phyloP scores from a whole-genome alignment of 1,140 invertebrate species.

The Elymnias hypermnestra region DNA sequence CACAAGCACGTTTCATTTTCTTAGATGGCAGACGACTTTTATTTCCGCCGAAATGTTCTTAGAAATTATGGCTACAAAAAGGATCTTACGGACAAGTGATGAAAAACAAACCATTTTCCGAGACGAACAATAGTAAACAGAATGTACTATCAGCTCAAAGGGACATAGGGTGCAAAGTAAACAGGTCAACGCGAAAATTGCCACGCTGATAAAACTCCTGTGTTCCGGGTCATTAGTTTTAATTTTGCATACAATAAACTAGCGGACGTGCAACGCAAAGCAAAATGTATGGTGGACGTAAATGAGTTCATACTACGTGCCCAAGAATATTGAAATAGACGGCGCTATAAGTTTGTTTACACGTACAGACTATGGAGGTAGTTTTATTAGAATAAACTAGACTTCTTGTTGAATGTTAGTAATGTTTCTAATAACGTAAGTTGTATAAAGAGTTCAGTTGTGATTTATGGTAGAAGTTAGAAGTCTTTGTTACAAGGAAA shows the following conservation, averaged over 20 bases:
- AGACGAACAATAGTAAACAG: slow-evolving; percentile 26
- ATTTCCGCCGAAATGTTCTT: slow-evolving; percentile 6
- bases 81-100: slow-evolving; percentile 11
- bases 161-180: slow-evolving; percentile 40
- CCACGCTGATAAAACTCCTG: slow-evolving; percentile 40
- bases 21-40: slow-evolving; percentile 6
- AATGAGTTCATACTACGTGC: slow-evolving; percentile 40
- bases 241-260: slow-evolving; percentile 40
- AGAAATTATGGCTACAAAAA: slow-evolving; percentile 10
- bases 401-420: slow-evolving; percentile 17
- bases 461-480: background rate
- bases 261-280: slow-evolving; percentile 39
- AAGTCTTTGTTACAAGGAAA: background rate
- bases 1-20: slow-evolving; percentile 4
- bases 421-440: slow-evolving; percentile 11
- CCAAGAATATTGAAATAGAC: slow-evolving; percentile 38
- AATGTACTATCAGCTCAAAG: slow-evolving; percentile 31
- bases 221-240: slow-evolving; percentile 44
- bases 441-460: background rate
- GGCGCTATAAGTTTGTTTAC: slow-evolving; percentile 22
- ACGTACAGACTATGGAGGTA: slow-evolving; percentile 15
- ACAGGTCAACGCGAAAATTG: slow-evolving; percentile 38
- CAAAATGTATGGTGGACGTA: slow-evolving; percentile 52
- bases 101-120: slow-evolving; percentile 21
- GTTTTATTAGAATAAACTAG: slow-evolving; percentile 26